Percentiles rank a stretch among this genome's conserved stretches.
Conservation (phyloP, 2,797 vertebrate genomes). For the Passerculus sandwichensis region DNA sequence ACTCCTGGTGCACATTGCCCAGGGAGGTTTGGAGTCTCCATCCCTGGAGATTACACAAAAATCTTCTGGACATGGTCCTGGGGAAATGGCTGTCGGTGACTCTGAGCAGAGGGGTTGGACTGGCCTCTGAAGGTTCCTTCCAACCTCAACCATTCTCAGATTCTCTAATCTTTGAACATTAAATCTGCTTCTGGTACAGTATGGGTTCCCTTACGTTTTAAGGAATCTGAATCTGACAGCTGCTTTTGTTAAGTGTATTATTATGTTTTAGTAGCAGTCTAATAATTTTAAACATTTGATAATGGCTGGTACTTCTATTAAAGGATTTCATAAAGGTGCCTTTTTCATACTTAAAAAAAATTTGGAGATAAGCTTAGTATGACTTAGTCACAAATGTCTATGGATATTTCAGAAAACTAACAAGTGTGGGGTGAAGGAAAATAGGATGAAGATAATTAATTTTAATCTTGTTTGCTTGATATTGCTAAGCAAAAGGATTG, state of each 20-base stretch:
- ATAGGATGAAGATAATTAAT: background rate
- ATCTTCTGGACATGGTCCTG: too few species aligned
- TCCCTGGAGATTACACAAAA: background rate
- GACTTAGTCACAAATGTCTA: background rate
- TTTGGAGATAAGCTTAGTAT: background rate
- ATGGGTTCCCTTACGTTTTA: background rate
- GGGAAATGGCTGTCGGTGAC: background rate
- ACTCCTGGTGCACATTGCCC: background rate
- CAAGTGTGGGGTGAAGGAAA: background rate
- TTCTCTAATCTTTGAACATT: background rate
- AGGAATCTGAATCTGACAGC: background rate
- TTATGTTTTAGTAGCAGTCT: background rate
- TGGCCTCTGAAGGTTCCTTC: background rate
- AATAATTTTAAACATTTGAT: background rate
- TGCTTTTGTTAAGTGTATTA: background rate
- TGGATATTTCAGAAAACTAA: background rate
- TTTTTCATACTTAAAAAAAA: background rate
- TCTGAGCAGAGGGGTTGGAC: background rate
- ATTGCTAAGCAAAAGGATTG: conserved; percentile 13
- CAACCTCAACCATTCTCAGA: background rate
- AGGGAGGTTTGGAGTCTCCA: background rate
- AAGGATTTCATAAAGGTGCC: background rate
- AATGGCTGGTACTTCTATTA: background rate
- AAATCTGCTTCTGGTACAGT: background rate
- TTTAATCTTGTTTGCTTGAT: conserved; percentile 17